A percentile compares a stretch with the other conserved stretches of the same genome.
These are phyloP conservation scores for Sander vitreus DNA, from an alignment of 2,113 vertebrate species.

Conservation along the genomic window DNA sequence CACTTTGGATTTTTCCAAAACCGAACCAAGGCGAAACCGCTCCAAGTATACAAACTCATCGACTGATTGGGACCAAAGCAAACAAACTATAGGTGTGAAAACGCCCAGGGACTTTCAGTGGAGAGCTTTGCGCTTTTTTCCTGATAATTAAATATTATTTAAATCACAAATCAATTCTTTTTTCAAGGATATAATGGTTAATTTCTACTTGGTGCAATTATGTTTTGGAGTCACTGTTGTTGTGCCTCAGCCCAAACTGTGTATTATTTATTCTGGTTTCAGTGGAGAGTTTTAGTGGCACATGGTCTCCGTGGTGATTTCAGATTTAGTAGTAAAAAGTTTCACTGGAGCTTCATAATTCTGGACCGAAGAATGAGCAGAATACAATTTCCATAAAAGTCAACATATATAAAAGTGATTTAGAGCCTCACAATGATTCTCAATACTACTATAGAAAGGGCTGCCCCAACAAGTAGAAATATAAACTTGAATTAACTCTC, in stretches of 20 bases:
- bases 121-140: too few species aligned
- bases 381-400: slow-evolving; percentile 24
- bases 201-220: not conserved
- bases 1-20: too few species aligned
- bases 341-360: slow-evolving; percentile 5
- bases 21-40: too few species aligned
- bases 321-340: not conserved
- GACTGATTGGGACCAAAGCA: too few species aligned
- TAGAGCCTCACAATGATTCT: not conserved
- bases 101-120: too few species aligned
- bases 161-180: too few species aligned
- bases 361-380: not conserved
- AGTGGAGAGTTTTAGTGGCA: not conserved
- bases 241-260: not conserved
- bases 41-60: too few species aligned
- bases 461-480: not conserved
- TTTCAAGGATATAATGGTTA: not conserved
- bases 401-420: slow-evolving; percentile 12
- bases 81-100: too few species aligned
- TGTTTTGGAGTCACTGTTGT: not conserved
- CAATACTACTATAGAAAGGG: not conserved
- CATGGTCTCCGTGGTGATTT: not conserved
- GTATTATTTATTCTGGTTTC: not conserved
- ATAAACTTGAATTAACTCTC: not conserved
- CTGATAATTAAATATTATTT: too few species aligned